These are phyloP conservation scores for Holcopasites calliopsidis DNA, from an alignment of 1,140 invertebrate genomes.

Conservation along the genomic window DNA sequence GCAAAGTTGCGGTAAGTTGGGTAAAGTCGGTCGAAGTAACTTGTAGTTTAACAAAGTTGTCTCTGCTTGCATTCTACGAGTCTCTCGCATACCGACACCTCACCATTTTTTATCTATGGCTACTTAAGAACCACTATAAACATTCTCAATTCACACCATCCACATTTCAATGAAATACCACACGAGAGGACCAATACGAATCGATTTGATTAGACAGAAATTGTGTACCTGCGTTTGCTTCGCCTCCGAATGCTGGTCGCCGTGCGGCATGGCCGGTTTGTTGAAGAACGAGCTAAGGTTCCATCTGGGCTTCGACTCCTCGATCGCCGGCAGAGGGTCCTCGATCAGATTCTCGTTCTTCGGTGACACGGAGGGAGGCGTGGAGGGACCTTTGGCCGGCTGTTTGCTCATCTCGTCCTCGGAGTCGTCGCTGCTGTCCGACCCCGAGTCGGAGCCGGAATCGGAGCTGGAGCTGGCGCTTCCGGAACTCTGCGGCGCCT, in stretches of 20 bases:
- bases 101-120: too few relatives aligned
- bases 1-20: not conserved
- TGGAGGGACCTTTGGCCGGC: constrained; percentile 67
- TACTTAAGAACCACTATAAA: too few relatives aligned
- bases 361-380: constrained; percentile 73
- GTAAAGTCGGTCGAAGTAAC: not conserved
- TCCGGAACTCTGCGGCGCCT: constrained; percentile 72
- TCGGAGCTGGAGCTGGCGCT: constrained; percentile 79
- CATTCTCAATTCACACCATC: too few relatives aligned
- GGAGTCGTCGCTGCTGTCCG: constrained; percentile 81
- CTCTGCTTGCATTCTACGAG: not conserved
- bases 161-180: too few relatives aligned
- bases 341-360: constrained; percentile 67
- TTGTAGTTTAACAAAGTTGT: not conserved
- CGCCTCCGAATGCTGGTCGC: constrained; percentile 64
- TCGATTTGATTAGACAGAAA: too few relatives aligned
- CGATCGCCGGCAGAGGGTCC: constrained; percentile 69
- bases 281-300: constrained; percentile 80
- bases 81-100: too few relatives aligned
- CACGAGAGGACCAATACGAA: too few relatives aligned
- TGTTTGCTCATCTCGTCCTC: constrained; percentile 67
- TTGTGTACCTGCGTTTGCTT: constrained; percentile 71
- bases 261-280: constrained; percentile 65
- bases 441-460: constrained; percentile 78
- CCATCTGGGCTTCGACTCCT: constrained; percentile 78